phyloP scores from a whole-genome alignment of 2,888 invertebrate genomes.

The Dysmachus trigonus region DNA sequence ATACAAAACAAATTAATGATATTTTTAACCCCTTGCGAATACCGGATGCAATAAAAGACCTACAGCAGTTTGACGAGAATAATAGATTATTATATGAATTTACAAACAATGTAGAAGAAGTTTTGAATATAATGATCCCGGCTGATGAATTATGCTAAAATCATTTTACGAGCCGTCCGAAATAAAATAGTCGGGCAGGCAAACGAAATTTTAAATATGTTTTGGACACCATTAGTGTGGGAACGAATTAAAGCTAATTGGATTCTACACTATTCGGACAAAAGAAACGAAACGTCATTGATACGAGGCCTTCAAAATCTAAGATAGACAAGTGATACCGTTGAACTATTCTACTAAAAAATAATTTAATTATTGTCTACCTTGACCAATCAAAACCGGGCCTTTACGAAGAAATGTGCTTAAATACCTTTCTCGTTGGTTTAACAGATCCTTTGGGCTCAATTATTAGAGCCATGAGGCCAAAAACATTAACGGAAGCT shows the following conservation, averaged over 20 bases:
- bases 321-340: neutral
- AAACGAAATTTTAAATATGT: neutral
- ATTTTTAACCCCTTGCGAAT: constrained; percentile 45
- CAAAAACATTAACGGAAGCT: neutral
- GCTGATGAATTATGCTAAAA: neutral
- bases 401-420: neutral
- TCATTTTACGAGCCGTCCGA: neutral
- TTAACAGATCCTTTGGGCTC: neutral
- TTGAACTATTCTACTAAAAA: neutral
- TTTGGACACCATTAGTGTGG: neutral
- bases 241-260: neutral
- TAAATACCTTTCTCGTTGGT: neutral
- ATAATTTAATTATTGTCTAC: neutral
- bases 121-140: constrained; percentile 27
- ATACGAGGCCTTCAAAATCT: neutral
- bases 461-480: neutral
- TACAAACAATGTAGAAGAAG: constrained; percentile 49
- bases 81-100: constrained; percentile 44
- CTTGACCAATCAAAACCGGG: neutral
- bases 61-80: constrained; percentile 47
- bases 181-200: neutral
- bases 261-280: neutral
- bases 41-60: constrained; percentile 50
- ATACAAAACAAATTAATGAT: no score
- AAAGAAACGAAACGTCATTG: neutral